phyloP scores from a whole-genome alignment of 2,797 vertebrate species.

The Manis javanica region DNA sequence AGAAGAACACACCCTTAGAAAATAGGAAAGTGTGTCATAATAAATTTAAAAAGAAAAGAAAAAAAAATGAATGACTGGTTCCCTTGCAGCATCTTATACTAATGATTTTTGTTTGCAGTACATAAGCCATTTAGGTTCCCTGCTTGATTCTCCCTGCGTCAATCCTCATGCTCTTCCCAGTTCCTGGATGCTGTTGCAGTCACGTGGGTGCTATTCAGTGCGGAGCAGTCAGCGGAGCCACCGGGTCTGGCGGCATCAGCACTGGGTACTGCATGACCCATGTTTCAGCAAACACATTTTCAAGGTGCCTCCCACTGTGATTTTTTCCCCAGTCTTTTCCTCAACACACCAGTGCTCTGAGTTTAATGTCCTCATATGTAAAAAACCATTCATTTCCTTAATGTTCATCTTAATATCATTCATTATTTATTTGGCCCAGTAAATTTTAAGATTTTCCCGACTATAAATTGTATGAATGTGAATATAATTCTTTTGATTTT shows the following conservation, averaged over 20 bases:
- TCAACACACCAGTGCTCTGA: neutral
- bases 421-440: neutral
- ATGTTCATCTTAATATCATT: neutral
- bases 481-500: conserved; percentile 34
- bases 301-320: neutral
- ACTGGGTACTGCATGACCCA: neutral
- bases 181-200: neutral
- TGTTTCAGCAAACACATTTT: neutral
- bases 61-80: too few species aligned
- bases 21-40: neutral
- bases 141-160: neutral
- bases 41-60: conserved; percentile 38
- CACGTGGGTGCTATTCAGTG: neutral
- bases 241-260: fast-evolving
- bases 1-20: neutral
- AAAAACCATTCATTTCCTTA: neutral
- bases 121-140: neutral
- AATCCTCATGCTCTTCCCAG: neutral
- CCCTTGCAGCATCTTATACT: neutral
- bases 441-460: conserved; percentile 60
- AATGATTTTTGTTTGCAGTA: neutral
- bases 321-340: neutral
- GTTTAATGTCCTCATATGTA: neutral
- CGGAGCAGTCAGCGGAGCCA: neutral
- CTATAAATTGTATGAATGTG: conserved; percentile 70